Percentiles rank a stretch among this genome's conserved stretches.
Conservation (phyloP, 1,140 invertebrate genomes). For the Himalopsyche phryganea region DNA sequence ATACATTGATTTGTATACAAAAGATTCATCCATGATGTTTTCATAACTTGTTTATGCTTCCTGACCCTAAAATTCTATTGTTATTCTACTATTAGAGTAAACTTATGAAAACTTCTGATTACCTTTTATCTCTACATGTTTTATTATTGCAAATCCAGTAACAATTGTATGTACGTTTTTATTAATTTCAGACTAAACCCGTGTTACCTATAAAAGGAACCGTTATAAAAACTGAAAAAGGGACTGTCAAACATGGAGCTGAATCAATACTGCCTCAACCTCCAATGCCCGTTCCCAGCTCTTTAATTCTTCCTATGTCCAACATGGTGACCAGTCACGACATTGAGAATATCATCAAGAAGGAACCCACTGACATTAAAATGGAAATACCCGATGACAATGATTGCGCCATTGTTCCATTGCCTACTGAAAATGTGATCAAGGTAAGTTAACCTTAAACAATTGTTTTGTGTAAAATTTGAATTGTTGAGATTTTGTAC, state of each 20-base stretch:
- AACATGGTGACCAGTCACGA: constrained; percentile 6
- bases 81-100: too few species aligned
- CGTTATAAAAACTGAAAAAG: constrained; percentile 29
- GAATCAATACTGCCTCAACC: constrained; percentile 18
- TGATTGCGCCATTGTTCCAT: constrained; percentile 14
- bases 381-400: constrained; percentile 27
- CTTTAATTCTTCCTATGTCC: constrained; percentile 1
- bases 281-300: background rate
- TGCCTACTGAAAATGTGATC: constrained; percentile 18
- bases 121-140: too few species aligned
- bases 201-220: constrained; percentile 6
- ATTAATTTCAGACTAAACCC: constrained; percentile 12
- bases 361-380: constrained; percentile 30
- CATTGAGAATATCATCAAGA: constrained; percentile 26
- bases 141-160: too few species aligned
- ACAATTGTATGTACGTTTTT: too few species aligned
- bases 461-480: too few species aligned
- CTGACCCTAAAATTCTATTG: too few species aligned
- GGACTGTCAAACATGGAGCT: constrained; percentile 16
- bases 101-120: too few species aligned
- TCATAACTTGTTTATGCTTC: too few species aligned
- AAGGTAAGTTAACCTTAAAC: constrained; percentile 14
- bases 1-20: too few species aligned
- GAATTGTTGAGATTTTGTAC: too few species aligned
- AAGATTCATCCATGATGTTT: too few species aligned